Evolutionary conservation across 2,797 vertebrate species (phyloP).

Genomic region (Anguilla obscura): DNA sequence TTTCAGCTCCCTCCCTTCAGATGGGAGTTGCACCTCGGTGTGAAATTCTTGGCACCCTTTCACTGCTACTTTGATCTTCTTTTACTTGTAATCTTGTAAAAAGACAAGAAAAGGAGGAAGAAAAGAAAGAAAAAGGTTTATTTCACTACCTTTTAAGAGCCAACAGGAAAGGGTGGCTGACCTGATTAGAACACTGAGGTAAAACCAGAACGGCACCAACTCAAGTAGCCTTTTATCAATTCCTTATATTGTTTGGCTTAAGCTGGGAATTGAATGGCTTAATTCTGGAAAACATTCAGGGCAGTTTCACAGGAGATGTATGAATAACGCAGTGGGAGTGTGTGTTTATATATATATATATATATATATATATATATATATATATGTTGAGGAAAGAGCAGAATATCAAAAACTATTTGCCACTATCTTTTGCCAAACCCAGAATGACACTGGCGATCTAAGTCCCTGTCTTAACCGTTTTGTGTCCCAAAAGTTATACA

Average conservation of each 20-base stretch:
- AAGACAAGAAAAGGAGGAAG: constrained; percentile 53
- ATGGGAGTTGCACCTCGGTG: constrained; percentile 68
- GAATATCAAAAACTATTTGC: constrained; percentile 22
- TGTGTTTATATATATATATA: neutral
- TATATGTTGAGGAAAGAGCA: neutral
- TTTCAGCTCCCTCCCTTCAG: constrained; percentile 54
- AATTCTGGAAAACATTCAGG: constrained; percentile 12
- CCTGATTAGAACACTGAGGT: constrained; percentile 13
- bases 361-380: too few species aligned
- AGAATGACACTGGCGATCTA: constrained; percentile 17
- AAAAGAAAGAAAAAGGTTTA: constrained; percentile 55
- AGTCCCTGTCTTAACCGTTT: constrained; percentile 15
- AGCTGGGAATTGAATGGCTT: constrained; percentile 14
- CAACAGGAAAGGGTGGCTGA: constrained; percentile 47
- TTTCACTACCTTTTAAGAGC: constrained; percentile 56
- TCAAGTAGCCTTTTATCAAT: constrained; percentile 23
- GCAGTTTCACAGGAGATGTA: neutral
- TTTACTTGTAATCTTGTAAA: constrained; percentile 71
- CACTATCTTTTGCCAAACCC: constrained; percentile 20
- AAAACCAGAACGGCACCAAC: constrained; percentile 14
- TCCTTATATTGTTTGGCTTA: constrained; percentile 1
- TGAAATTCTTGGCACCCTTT: constrained; percentile 71
- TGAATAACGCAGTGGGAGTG: neutral
- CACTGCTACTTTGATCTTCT: constrained; percentile 71
- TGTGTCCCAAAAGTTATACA: constrained; percentile 12